Evolutionary conservation across 2,113 vertebrate species (phyloP).

Genomic region (Girardinichthys multiradiatus): DNA sequence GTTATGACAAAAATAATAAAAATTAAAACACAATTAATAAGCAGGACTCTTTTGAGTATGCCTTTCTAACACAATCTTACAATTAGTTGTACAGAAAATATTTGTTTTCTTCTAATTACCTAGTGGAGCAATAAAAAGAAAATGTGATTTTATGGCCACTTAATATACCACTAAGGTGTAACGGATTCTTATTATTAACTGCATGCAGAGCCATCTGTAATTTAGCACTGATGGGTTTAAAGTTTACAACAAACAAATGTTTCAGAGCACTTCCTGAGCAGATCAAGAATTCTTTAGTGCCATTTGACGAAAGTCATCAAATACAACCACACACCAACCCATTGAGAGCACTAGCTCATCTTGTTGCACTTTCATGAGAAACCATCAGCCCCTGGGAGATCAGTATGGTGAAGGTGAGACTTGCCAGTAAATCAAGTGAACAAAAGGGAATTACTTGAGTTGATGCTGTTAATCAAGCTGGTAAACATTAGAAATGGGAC

Average conservation of each 20-base stretch:
- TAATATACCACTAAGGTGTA: background rate
- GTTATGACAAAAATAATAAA: conserved; percentile 13
- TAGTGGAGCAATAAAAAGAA: conserved; percentile 25
- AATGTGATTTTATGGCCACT: conserved; percentile 17
- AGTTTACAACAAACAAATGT: background rate
- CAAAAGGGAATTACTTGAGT: conserved; percentile 55
- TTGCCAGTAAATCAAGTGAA: conserved; percentile 61
- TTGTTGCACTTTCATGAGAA: conserved; percentile 54
- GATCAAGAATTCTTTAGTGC: background rate
- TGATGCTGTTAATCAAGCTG: conserved; percentile 54
- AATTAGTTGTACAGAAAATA: conserved; percentile 8
- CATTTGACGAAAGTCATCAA: background rate
- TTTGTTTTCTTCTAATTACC: conserved; percentile 25
- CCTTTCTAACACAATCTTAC: conserved; percentile 12
- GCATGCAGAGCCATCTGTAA: background rate
- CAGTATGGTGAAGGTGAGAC: conserved; percentile 41
- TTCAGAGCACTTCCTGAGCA: background rate
- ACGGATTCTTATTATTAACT: conserved; percentile 14
- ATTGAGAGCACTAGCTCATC: conserved; percentile 27
- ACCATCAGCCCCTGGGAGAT: conserved; percentile 58
- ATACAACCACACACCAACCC: conserved; percentile 16
- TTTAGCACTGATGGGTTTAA: background rate
- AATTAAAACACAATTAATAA: conserved; percentile 2
- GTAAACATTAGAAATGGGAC: conserved; percentile 37
- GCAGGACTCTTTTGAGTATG: background rate